phyloP scores from a whole-genome alignment of 2,797 vertebrate genomes.

The Enoplosus armatus region DNA sequence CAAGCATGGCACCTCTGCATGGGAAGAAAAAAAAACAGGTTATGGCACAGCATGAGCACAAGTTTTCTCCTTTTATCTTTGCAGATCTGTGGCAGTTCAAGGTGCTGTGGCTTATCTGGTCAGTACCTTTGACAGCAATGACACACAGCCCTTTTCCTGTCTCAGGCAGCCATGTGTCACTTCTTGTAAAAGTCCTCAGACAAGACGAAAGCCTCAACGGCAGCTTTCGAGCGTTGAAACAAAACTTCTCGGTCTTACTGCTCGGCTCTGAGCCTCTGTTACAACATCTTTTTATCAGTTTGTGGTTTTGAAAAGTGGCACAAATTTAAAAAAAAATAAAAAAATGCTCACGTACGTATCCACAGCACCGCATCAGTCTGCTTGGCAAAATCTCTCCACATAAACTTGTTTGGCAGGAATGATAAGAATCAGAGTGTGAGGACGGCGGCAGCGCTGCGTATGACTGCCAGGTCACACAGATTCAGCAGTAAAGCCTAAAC shows the following conservation, averaged over 20 bases:
- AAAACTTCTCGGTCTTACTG: conserved; percentile 75
- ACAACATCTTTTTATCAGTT: conserved; percentile 26
- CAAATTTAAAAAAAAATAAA: too few relatives aligned
- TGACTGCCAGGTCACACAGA: conserved; percentile 50
- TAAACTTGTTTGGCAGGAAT: conserved; percentile 72
- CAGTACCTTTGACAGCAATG: conserved; percentile 74
- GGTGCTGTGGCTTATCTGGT: conserved; percentile 81
- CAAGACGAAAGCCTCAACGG: conserved; percentile 68
- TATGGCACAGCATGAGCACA: conserved; percentile 54
- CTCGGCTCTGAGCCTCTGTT: conserved; percentile 9
- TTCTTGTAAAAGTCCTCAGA: conserved; percentile 83
- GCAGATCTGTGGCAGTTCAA: conserved; percentile 68
- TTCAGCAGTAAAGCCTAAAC: conserved; percentile 48
- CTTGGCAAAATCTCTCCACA: conserved; percentile 29
- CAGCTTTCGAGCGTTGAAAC: conserved; percentile 48
- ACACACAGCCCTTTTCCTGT: conserved; percentile 78
- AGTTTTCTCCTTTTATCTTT: conserved; percentile 52
- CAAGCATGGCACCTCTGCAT: conserved; percentile 53
- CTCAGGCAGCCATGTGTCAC: conserved; percentile 70
- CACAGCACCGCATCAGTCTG: not conserved
- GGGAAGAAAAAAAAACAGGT: conserved; percentile 57
- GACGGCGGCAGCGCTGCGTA: not conserved
- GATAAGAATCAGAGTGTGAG: conserved; percentile 63
- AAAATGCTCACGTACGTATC: not conserved
- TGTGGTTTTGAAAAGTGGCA: conserved; percentile 55